Evolutionary conservation across 92 coral and sea anemone species (phyloP), one percentile per base, ranked within the genome.

Genomic region (Pocillopora grandis): DNA sequence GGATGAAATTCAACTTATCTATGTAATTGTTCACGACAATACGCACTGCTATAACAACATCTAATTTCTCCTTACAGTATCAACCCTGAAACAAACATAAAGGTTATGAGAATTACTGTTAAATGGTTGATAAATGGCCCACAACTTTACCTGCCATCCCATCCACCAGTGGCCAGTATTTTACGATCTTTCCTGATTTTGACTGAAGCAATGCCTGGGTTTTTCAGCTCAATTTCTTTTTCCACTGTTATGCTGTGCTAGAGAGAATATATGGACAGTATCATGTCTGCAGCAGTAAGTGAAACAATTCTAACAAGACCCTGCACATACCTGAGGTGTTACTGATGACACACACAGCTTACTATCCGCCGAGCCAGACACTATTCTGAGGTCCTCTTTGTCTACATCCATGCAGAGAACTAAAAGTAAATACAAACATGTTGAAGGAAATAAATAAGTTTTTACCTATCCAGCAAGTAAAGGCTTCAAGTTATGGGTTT

Each of bases 321-420:
- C 6, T 16, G 52, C 18, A 15, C 95, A 58, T 36, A 95, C 98
- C 91, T 82, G 78, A 3, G 91, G 52, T 13, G 83, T 83, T 64
- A 94, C 58, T 56, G 85, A 82, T 19, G 92, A 80, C 14, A 94
- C 92, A 57, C 87, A 77, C n/a, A 96, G 68, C 35, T 87, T 94
- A 80, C 88, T 87, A 75, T 92, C 99, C 31, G 99, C 99, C 36
- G 99, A 96, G 3, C 99, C 99, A 52, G 99, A 86, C 57, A 94
- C 90, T 17, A 92, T 86, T 76, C 82, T 88, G 10, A 78, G 91
- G 57, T 80, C 78, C 36, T 75, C 80, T 33, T 79, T 73, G 80
- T 94, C 97, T 11, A 92, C 84, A 88, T 94, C 98, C 72, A 96
- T 69, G 75, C 99, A 96, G 92, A 94, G 91, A 78, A 96, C 99